Evolutionary conservation across 2,888 invertebrate genomes (phyloP).

Genomic region (Apamea sordens): DNA sequence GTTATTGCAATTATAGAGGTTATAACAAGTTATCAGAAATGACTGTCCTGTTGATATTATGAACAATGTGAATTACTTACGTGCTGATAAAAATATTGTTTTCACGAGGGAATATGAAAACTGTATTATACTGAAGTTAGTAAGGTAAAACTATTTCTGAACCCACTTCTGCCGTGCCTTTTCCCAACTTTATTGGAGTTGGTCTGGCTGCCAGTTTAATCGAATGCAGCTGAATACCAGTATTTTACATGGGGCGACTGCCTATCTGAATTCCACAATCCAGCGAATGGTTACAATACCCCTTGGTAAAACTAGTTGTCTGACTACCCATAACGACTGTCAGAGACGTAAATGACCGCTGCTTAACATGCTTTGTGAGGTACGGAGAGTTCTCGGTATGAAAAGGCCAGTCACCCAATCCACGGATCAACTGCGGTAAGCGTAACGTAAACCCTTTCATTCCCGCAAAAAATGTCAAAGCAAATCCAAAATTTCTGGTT

Average conservation of each 20-base stretch:
- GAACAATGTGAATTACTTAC: neutral
- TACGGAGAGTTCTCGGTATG: neutral
- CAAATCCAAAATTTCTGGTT: neutral
- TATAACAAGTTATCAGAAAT: conserved; percentile 61
- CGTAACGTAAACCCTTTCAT: neutral
- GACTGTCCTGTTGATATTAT: conserved; percentile 22
- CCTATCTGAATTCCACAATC: neutral
- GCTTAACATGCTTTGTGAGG: neutral
- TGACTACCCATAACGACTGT: neutral
- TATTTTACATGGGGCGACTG: neutral
- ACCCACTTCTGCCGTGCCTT: neutral
- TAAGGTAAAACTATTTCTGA: neutral
- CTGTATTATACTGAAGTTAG: neutral
- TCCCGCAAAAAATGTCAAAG: neutral
- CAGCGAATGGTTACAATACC: neutral
- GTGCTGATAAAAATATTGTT: conserved; percentile 21
- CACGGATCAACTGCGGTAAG: neutral
- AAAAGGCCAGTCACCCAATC: neutral
- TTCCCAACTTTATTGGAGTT: neutral
- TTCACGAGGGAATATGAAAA: neutral
- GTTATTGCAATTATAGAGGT: conserved; percentile 59
- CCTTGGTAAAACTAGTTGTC: neutral
- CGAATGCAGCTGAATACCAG: neutral
- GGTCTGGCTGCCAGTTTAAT: neutral
- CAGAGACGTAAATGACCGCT: neutral